Conservation (phyloP, 2,113 vertebrate species). For the Mustela lutreola region DNA sequence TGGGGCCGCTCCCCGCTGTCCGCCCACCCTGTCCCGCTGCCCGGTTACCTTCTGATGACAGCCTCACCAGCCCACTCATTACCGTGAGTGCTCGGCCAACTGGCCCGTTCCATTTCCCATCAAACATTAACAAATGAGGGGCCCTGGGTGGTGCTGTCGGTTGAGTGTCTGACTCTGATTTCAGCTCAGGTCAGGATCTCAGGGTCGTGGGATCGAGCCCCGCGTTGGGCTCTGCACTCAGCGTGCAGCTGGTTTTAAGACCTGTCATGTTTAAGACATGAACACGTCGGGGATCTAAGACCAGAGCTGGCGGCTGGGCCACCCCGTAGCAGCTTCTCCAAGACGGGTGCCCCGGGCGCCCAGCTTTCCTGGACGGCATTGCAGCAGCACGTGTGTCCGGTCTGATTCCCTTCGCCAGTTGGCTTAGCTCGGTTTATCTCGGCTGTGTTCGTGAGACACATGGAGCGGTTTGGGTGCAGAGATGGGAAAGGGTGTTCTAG, state of each 20-base stretch:
- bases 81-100: neutral
- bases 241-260: too few species aligned
- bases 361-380: too few species aligned
- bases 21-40: neutral
- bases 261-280: too few species aligned
- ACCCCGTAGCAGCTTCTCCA: neutral
- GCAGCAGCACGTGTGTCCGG: neutral
- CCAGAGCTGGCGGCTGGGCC: too few species aligned
- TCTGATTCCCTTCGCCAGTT: neutral
- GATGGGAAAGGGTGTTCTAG: neutral
- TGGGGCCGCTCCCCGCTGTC: neutral
- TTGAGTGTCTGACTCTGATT: neutral
- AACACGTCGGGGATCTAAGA: too few species aligned
- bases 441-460: neutral
- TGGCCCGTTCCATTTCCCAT: neutral
- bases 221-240: neutral
- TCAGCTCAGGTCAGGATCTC: neutral
- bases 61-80: neutral
- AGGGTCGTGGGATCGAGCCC: neutral
- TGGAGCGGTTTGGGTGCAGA: too few species aligned
- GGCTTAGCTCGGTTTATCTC: neutral
- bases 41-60: neutral
- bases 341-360: neutral
- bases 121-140: neutral
- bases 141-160: neutral